phyloP scores from a whole-genome alignment of 2,888 invertebrate species.

The Invenusta paracnida region DNA sequence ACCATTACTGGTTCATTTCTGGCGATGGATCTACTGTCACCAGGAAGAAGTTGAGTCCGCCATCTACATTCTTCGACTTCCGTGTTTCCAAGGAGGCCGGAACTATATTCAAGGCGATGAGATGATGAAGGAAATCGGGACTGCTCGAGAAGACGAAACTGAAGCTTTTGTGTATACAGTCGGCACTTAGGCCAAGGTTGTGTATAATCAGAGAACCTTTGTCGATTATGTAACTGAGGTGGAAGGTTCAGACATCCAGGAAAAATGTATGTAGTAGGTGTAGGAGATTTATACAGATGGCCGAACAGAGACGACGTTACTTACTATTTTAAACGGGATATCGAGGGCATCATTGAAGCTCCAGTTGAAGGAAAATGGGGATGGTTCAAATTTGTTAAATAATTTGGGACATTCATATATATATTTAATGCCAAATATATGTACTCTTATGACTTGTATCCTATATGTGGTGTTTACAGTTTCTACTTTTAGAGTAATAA shows the following conservation, averaged over 20 bases:
- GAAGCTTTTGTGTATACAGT: background rate
- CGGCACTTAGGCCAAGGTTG: background rate
- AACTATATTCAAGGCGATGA: background rate
- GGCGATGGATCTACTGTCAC: background rate
- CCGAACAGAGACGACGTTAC: background rate
- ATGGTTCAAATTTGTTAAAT: background rate
- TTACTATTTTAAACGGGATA: background rate
- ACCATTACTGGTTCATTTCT: no score
- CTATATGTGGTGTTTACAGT: background rate
- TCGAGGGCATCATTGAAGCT: background rate
- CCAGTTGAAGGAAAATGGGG: background rate
- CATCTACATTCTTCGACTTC: background rate
- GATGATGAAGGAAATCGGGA: background rate
- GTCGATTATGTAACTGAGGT: background rate
- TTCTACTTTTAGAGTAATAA: background rate
- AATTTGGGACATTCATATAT: background rate
- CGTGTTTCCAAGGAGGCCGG: background rate
- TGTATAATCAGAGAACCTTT: background rate
- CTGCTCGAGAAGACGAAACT: background rate
- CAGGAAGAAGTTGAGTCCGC: background rate
- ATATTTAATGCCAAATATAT: background rate
- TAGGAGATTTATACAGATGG: background rate
- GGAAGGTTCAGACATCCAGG: background rate
- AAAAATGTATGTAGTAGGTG: background rate
- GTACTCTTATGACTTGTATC: background rate